Evolutionary conservation across 23 tunicate species (phyloP), one percentile per base, ranked within the genome.

Genomic region (Halocynthia roretzi): DNA sequence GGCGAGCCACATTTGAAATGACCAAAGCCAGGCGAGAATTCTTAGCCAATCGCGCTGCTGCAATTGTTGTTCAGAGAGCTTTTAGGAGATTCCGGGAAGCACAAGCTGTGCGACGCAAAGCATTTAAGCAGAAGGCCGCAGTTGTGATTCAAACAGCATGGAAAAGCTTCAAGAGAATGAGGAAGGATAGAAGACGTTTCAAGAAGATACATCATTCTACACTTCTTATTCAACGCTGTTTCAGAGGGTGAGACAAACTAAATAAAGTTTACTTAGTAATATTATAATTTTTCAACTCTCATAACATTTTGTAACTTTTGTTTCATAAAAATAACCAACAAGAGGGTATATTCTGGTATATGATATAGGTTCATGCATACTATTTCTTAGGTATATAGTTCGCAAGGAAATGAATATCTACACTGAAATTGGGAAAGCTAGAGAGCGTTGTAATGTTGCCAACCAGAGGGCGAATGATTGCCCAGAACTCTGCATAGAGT

Each of bases 1-100:
- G 78, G 78, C 19, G 23, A 10, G 78, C 78, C 8, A 54, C 78
- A 7, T 31, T 74, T 19, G 78, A 52, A 74, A 74, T 74, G 78
- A 52, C 64, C 14, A 53, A 12, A 9, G 17, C 17, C 54, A 54
- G 66, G 21, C 9, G 56, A 52, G 23, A 52, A 52, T 74, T 10
- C 19, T 53, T 52, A 20, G 66, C 19, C 23, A 53, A 52, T 40
- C 15, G 56, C 22, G 17, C 23, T 53, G 8, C 17, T 53, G 78
- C 18, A 11, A 74, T 74, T 14, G 14, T 50, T 22, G 23, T 53
- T 5, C 78, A 74, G 31, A 50, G 5, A 53, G 10, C 54, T 17
- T 52, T 74, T 2, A 12, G 66, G 23, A 49, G 78, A 8, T n/a
- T 52, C 53, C 48, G 55, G 6, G 50, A 9, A 70, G 17, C 17